Conservation (phyloP, 2,113 vertebrate genomes). For the Saguinus midas region DNA sequence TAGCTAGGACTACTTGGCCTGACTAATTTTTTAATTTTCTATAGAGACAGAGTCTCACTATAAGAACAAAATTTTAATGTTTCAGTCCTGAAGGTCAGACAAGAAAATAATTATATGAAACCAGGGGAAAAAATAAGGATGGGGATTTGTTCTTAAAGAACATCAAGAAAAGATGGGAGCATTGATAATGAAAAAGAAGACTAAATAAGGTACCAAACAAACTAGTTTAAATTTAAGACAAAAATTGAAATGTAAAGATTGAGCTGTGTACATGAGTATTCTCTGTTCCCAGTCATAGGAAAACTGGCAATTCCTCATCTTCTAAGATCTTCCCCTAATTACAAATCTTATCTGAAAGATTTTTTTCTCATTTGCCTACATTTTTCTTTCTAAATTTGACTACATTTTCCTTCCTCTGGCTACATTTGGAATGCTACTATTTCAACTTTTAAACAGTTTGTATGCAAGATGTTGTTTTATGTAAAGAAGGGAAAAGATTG, state of each 20-base stretch:
- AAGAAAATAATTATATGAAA: slow-evolving; percentile 19
- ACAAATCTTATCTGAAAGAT: not conserved
- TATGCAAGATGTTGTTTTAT: slow-evolving; percentile 79
- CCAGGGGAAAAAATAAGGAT: not conserved
- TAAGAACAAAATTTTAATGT: not conserved
- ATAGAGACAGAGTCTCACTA: too few species aligned
- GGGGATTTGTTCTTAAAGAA: not conserved
- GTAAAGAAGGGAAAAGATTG: slow-evolving; percentile 76
- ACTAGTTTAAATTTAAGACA: not conserved
- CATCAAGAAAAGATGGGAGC: not conserved
- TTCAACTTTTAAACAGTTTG: slow-evolving; percentile 76
- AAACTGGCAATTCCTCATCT: not conserved
- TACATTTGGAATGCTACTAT: slow-evolving; percentile 63
- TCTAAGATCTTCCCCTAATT: not conserved
- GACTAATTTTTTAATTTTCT: too few species aligned
- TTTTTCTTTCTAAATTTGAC: slow-evolving; percentile 9
- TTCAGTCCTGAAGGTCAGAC: not conserved
- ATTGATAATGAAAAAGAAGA: not conserved
- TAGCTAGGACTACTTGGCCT: too few species aligned
- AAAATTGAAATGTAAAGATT: not conserved
- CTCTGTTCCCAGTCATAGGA: not conserved
- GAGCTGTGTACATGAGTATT: not conserved
- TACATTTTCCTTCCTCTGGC: slow-evolving; percentile 13
- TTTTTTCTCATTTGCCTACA: not conserved
- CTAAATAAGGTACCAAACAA: not conserved